These are phyloP conservation scores for Psilopogon haemacephalus DNA, from an alignment of 2,113 vertebrate species.

Conservation along the genomic window DNA sequence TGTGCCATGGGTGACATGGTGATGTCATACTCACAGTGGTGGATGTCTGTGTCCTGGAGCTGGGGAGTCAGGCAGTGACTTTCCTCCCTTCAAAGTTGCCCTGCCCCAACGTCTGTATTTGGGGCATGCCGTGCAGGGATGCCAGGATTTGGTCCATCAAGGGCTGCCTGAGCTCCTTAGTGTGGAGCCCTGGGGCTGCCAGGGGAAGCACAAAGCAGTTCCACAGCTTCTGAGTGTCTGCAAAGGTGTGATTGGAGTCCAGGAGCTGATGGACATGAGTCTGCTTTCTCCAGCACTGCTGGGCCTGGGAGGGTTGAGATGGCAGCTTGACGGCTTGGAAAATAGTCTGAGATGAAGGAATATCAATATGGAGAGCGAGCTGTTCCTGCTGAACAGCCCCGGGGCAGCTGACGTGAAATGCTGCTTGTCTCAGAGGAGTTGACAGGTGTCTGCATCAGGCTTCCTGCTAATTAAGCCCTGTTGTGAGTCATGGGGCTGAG, in stretches of 20 bases:
- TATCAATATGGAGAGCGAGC: conserved; percentile 61
- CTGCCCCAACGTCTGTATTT: neutral
- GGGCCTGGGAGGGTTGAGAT: conserved; percentile 43
- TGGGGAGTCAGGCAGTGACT: neutral
- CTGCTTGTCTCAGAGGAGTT: conserved; percentile 58
- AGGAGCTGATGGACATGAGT: neutral
- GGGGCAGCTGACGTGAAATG: conserved; percentile 59
- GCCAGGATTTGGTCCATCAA: neutral
- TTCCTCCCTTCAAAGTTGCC: neutral
- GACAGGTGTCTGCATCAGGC: conserved; percentile 64
- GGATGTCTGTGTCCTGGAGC: neutral
- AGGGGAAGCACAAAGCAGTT: neutral
- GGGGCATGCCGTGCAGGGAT: neutral
- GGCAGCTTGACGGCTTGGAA: conserved; percentile 67
- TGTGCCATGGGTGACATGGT: fast-evolving
- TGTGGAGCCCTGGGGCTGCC: neutral
- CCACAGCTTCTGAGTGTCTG: neutral
- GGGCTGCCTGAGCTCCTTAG: neutral
- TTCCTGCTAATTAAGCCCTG: conserved; percentile 60
- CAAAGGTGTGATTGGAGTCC: neutral
- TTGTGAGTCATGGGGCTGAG: neutral
- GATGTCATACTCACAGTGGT: fast-evolving
- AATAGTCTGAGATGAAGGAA: conserved; percentile 71
- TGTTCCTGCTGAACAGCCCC: conserved; percentile 53
- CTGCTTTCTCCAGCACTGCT: neutral